Evolutionary conservation across 2,797 vertebrate genomes (phyloP).

Genomic region (Cygnus olor): DNA sequence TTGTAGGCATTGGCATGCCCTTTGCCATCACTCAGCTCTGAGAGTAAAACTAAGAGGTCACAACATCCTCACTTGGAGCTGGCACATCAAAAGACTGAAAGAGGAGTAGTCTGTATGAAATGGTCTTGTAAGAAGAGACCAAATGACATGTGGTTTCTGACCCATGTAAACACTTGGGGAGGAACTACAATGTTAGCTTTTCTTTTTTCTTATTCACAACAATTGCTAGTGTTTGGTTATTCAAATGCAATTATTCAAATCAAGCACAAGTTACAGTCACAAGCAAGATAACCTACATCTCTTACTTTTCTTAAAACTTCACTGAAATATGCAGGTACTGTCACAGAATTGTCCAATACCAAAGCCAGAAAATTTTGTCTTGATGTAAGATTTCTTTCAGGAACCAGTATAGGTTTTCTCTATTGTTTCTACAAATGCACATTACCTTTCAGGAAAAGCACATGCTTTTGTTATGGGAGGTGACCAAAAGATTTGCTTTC

Average conservation of each 20-base stretch:
- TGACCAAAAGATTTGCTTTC: background rate
- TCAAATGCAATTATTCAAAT: background rate
- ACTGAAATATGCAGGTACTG: background rate
- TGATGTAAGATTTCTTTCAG: background rate
- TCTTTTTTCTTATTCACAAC: background rate
- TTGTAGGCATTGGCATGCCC: background rate
- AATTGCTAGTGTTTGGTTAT: background rate
- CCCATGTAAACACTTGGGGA: background rate
- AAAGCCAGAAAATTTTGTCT: background rate
- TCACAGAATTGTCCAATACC: background rate
- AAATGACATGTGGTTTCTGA: background rate
- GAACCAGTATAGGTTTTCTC: background rate
- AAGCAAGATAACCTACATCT: background rate
- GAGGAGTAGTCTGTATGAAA: background rate
- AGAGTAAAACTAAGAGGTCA: background rate
- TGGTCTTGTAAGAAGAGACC: background rate
- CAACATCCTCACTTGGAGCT: background rate
- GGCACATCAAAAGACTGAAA: background rate
- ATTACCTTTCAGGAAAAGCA: background rate
- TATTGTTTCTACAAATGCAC: background rate
- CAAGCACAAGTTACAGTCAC: background rate
- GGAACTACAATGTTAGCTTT: background rate
- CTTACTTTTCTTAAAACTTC: background rate
- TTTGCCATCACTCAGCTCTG: conserved; percentile 15
- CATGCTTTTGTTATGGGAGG: background rate